Base-by-base conservation (phyloP, 2,797 vertebrate genomes). In the Neostethus bicornis region DNA sequence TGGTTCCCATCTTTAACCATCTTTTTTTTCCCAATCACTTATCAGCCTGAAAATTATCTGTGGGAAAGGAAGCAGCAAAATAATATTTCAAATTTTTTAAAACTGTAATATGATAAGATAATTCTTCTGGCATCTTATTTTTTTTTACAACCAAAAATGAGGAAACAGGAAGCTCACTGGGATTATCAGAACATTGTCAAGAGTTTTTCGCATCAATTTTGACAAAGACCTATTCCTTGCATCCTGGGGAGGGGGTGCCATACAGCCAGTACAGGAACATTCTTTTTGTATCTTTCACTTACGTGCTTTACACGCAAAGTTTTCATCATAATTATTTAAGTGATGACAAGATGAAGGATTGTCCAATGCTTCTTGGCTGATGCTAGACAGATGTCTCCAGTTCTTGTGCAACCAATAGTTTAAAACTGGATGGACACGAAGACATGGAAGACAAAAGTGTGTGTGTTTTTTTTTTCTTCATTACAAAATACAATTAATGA, bases 251-350 rank as follows among this genome's bases (percentile, higher is more conserved):
- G 16, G 52, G 29, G 28, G 31, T 12, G 12, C 29, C 10, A 3
- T 13, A 45, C 32, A 43, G 26, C 5, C n/a, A 17, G 6, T 9
- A 24, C 10, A 17, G n/a, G 11, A 20, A 23, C 25, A 7, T 26
- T 3, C 23, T 50, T 11, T 41, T 25, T 2, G 0, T 35, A 38
- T 14, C 28, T n/a, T 7, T 23, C 12, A 5, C 5, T 25, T 10
- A 1, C 2, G 17, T 35, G 20, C 5, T 24, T 12, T 3, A 16
- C 16, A 3, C 38, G 61, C 42, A 45, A 17, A 14, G 21, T 54
- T 67, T 62, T 76, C 51, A 50, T 60, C 56, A 41, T 3, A 24
- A 56, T 84, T 79, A 62, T 28, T 37, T 75, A 81, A 77, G 21
- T 47, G 29, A 11, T 58, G 70, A 73, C 74, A 9, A 10, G 51